These are phyloP conservation scores for Cirrhinus mrigala DNA, from an alignment of 2,797 vertebrate genomes.

Conservation along the genomic window DNA sequence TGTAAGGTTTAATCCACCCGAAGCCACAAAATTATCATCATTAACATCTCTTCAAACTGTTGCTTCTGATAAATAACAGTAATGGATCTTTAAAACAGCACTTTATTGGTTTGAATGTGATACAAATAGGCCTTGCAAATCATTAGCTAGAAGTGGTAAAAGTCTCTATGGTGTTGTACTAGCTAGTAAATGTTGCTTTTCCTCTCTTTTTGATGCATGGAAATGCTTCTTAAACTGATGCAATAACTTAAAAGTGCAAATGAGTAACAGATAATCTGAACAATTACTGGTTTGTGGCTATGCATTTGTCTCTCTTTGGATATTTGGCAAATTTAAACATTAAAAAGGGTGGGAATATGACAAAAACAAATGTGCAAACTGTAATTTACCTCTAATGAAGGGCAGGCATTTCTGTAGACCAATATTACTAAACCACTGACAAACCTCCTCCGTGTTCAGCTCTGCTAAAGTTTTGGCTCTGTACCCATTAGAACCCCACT, in stretches of 20 bases:
- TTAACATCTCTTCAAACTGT: slow-evolving; percentile 20
- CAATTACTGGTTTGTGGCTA: slow-evolving; percentile 30
- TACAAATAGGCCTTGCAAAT: slow-evolving; percentile 17
- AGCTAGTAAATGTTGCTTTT: slow-evolving; percentile 30
- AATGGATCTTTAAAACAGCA: slow-evolving; percentile 10
- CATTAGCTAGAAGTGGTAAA: slow-evolving; percentile 15
- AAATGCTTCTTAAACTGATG: slow-evolving; percentile 21
- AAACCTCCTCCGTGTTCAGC: slow-evolving; percentile 79
- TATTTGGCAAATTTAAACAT: neutral
- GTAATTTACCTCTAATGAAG: slow-evolving; percentile 77
- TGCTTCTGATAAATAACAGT: slow-evolving; percentile 5
- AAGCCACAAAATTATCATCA: slow-evolving; percentile 20
- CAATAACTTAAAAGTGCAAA: slow-evolving; percentile 29
- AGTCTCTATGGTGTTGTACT: slow-evolving; percentile 1
- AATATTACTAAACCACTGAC: slow-evolving; percentile 79
- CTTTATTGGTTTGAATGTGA: slow-evolving; percentile 29
- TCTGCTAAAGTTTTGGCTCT: slow-evolving; percentile 76
- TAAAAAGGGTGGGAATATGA: slow-evolving; percentile 1
- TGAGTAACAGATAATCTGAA: slow-evolving; percentile 30
- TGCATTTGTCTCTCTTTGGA: slow-evolving; percentile 31
- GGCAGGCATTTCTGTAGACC: slow-evolving; percentile 78
- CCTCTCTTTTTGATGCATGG: slow-evolving; percentile 21
- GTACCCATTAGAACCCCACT: slow-evolving; percentile 67
- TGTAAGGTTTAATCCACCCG: slow-evolving; percentile 62
- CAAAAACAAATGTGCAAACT: slow-evolving; percentile 27